Base-by-base conservation (phyloP, 2,797 vertebrate genomes). In the Chelon labrosus region DNA sequence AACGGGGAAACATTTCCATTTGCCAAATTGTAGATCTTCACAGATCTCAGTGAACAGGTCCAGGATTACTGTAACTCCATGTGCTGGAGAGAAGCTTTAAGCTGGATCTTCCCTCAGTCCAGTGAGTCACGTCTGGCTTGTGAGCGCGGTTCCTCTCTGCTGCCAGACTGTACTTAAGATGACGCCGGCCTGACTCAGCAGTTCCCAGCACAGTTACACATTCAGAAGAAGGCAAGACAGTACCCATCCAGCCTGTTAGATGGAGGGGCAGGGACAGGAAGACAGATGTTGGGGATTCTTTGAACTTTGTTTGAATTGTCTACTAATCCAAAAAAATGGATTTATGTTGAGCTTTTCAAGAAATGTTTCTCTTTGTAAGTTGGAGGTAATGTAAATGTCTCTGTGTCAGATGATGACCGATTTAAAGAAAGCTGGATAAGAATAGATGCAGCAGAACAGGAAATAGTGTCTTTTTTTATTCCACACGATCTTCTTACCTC, bases 121-220 rank as follows among this genome's bases (percentile, higher is more conserved):
- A 42, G 75, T 92, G 90, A 91, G 72, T 92, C 90, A 93, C 37
- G 90, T 93, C 91, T 92, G 88, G 87, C 75, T 56, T 46, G 16
- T 74, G 73, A 90, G 75, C 42, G 38, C 22, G 10, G 79, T 79
- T 72, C 62, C 73, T 72, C 65, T 80, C 73, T 64, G 72, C 38
- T 38, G 79, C 86, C 81, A 89, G 75, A 73, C 87, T 71, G 82
- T 79, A 72, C 70, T 87, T 87, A 86, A 85, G 55, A 46, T 65
- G 79, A 84, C 73, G 77, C 85, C 83, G 68, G 16, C 47, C 88
- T 88, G 85, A 93, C 85, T 89, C 85, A 76, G 90, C 91, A 54
- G 62, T 91, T 91, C 90, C 82, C 86, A 83, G 70, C 59, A 25
- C 12, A 67, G 73, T 78, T 42, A 25, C 70, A 72, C 64, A 49